A percentile compares a stretch with the other conserved stretches of the same genome.
Evolutionary conservation across 2,113 vertebrate species (phyloP).

Genomic region (Pseudorasbora parva): DNA sequence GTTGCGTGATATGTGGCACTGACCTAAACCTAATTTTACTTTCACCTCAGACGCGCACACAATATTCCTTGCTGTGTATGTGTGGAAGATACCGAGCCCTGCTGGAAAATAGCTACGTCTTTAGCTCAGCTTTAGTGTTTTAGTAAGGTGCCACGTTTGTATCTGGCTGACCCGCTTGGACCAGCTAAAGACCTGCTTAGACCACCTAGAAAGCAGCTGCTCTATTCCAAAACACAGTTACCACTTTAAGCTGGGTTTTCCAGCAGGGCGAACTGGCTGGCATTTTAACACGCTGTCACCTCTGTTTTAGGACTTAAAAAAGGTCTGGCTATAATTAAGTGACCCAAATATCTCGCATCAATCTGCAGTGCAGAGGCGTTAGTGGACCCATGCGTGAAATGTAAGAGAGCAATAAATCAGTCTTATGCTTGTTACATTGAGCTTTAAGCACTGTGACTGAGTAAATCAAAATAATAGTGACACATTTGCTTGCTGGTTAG

Average conservation of each 20-base stretch:
- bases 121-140: neutral
- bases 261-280: slow-evolving; percentile 36
- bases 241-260: slow-evolving; percentile 12
- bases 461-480: slow-evolving; percentile 40
- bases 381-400: slow-evolving; percentile 47
- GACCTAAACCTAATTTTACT: slow-evolving; percentile 68
- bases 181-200: slow-evolving; percentile 9
- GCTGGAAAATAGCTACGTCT: neutral
- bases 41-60: slow-evolving; percentile 51
- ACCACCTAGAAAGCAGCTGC: slow-evolving; percentile 30
- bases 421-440: slow-evolving; percentile 46
- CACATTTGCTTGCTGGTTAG: slow-evolving; percentile 19
- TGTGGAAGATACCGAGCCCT: neutral
- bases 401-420: slow-evolving; percentile 48
- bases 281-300: slow-evolving; percentile 65
- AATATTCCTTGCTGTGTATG: neutral
- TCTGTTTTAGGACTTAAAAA: slow-evolving; percentile 68
- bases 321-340: slow-evolving; percentile 61
- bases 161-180: neutral
- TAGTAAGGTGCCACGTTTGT: neutral
- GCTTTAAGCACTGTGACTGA: slow-evolving; percentile 20
- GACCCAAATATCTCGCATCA: slow-evolving; percentile 57
- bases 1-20: slow-evolving; percentile 65
- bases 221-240: slow-evolving; percentile 22
- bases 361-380: slow-evolving; percentile 37